A percentile compares a stretch with the other conserved stretches of the same genome.
These are phyloP conservation scores for Autographa gamma DNA, from an alignment of 2,888 invertebrate genomes.

Conservation along the genomic window DNA sequence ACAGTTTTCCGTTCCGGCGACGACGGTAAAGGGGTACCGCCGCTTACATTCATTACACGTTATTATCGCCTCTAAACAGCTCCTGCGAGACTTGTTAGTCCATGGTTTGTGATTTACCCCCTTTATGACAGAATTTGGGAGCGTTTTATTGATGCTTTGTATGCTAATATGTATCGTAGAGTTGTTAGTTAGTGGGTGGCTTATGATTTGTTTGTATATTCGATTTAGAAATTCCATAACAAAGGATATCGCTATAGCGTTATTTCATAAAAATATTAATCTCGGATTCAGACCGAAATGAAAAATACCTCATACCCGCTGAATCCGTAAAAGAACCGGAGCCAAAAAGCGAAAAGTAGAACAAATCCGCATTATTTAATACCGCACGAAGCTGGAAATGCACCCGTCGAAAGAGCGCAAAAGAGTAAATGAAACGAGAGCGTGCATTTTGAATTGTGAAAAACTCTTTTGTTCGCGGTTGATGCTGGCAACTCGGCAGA, in stretches of 20 bases:
- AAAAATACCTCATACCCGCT: slow-evolving; percentile 62
- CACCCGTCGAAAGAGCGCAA: slow-evolving; percentile 85
- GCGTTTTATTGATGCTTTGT: slow-evolving; percentile 41
- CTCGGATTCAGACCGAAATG: slow-evolving; percentile 55
- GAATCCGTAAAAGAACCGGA: slow-evolving; percentile 67
- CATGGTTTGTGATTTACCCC: slow-evolving; percentile 69
- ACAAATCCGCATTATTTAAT: slow-evolving; percentile 86
- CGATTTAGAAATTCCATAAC: neutral
- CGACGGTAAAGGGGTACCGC: slow-evolving; percentile 64
- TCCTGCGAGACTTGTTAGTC: slow-evolving; percentile 78
- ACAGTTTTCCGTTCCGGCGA: slow-evolving; percentile 75
- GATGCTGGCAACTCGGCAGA: slow-evolving; percentile 80
- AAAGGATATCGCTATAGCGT: slow-evolving; percentile 17
- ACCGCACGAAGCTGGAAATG: slow-evolving; percentile 85
- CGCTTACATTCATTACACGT: slow-evolving; percentile 84
- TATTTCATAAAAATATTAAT: slow-evolving; percentile 47
- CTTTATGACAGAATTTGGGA: slow-evolving; percentile 53
- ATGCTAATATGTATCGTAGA: slow-evolving; percentile 10
- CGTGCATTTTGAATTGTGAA: slow-evolving; percentile 87
- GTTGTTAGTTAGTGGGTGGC: neutral
- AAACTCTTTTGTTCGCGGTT: slow-evolving; percentile 86
- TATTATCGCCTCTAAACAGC: slow-evolving; percentile 85
- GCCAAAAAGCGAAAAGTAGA: slow-evolving; percentile 78
- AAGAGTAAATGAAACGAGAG: slow-evolving; percentile 88
- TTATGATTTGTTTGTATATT: neutral